A percentile compares a stretch with the other conserved stretches of the same genome.
These are phyloP conservation scores for Theonella swinhoei DNA, from an alignment of 37 sponge, comb jelly and placozoan genomes.

Conservation along the genomic window DNA sequence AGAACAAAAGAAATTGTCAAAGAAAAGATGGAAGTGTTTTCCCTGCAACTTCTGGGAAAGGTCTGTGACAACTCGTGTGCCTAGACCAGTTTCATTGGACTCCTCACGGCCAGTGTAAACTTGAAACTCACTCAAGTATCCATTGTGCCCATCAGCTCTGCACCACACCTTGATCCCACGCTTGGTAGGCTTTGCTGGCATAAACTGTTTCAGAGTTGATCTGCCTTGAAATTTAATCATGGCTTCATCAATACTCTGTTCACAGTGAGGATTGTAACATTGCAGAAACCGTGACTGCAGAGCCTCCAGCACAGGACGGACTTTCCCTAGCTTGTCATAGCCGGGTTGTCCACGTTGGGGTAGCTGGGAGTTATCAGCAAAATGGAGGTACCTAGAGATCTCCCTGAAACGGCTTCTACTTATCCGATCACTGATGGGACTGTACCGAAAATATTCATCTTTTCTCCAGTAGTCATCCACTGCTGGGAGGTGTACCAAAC, in stretches of 20 bases:
- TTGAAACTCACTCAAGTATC: neutral
- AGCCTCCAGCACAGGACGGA: conserved; percentile 16
- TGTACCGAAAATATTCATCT: neutral
- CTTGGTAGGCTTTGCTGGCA: conserved; percentile 35
- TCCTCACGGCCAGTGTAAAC: neutral
- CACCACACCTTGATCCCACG: conserved; percentile 49
- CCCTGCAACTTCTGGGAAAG: neutral
- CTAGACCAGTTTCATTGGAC: neutral
- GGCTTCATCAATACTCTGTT: conserved; percentile 32
- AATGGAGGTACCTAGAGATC: conserved; percentile 33
- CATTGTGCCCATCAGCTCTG: conserved; percentile 17
- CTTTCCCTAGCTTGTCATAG: conserved; percentile 36
- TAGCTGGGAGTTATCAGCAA: conserved; percentile 25
- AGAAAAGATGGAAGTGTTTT: neutral
- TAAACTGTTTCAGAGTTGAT: conserved; percentile 41
- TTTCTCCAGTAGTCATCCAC: conserved; percentile 36
- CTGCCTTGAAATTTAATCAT: too few species aligned
- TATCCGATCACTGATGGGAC: conserved; percentile 33
- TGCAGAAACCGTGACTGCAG: neutral
- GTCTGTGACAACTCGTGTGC: neutral
- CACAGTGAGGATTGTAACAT: conserved; percentile 13
- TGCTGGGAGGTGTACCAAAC: neutral
- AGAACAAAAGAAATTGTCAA: neutral
- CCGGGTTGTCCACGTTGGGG: conserved; percentile 3
- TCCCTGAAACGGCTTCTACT: conserved; percentile 34